These are phyloP conservation scores for Papilio polytes DNA, from an alignment of 1,140 invertebrate species.

Conservation along the genomic window DNA sequence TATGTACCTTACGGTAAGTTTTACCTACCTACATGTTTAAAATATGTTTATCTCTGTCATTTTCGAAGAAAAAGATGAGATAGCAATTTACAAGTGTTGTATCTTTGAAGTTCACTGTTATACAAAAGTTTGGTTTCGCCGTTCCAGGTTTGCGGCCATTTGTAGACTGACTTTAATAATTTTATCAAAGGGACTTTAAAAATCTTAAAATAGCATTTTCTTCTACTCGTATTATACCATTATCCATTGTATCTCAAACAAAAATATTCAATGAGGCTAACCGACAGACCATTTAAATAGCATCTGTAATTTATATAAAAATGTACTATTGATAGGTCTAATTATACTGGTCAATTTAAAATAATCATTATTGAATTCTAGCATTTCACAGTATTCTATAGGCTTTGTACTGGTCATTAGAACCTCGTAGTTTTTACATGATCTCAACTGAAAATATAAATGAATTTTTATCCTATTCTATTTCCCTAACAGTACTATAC, in stretches of 20 bases:
- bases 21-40: no score
- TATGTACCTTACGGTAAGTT: background rate
- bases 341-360: background rate
- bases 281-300: background rate
- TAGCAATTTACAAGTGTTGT: no score
- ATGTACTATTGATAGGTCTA: background rate
- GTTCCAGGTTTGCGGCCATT: no score
- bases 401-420: background rate
- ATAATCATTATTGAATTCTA: constrained; percentile 6
- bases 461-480: background rate
- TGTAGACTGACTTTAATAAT: background rate
- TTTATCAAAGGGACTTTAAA: background rate
- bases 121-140: no score
- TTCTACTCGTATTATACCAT: constrained; percentile 9
- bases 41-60: no score
- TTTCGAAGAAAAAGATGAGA: no score
- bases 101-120: no score
- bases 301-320: background rate
- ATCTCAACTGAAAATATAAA: background rate
- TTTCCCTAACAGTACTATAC: background rate
- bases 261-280: constrained; percentile 9
- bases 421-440: background rate
- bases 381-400: background rate
- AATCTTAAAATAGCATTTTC: background rate
- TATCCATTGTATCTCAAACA: constrained; percentile 10